Base-by-base conservation (phyloP, 2,797 vertebrate genomes). In the Crotalus adamanteus region DNA sequence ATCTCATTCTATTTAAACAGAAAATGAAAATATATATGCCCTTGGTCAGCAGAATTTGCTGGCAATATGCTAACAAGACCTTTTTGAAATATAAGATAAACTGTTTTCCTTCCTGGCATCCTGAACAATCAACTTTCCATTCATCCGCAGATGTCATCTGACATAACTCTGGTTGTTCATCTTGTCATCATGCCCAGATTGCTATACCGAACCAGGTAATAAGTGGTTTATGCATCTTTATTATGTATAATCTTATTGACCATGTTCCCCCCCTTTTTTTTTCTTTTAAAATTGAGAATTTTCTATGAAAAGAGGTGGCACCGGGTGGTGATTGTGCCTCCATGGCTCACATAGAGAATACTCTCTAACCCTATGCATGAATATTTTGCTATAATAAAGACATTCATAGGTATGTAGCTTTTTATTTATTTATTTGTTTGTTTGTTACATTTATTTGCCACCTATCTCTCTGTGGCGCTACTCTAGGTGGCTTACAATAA, bases 101-200 rank as follows among this genome's bases (percentile, higher is more conserved):
- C 13, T 78, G 13, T 26, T 91, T 93, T 42, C 0, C 26, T 73
- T 86, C 83, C 25, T 69, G 90, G 61, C 83, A 85, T 93, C 92
- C 85, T 92, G 96, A 96, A 78, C 92, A 95, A 95, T 95, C 93
- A 94, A 42, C 92, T 92, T 95, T 91, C 56, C 69, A 95, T 95
- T 96, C 96, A 83, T 96, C 93, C 95, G 94, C 94, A 94, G 92
- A 37, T n/a, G n/a, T 57, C 53, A 65, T 63, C 56, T 86, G 42
- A 73, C 91, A 88, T 94, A 95, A 92, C 59, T 94, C 93, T 90
- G 37, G 26, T 91, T 91, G 91, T 94, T 93, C 57, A 47, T 93
- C 91, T 90, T 93, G 89, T 91, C 92, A 9, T 59, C 90, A 69
- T 42, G 91, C 91, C 89, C 83, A 42, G 55, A 26, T 28, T 60